Conservation (phyloP, 2,113 vertebrate genomes). For the Chroicocephalus ridibundus region DNA sequence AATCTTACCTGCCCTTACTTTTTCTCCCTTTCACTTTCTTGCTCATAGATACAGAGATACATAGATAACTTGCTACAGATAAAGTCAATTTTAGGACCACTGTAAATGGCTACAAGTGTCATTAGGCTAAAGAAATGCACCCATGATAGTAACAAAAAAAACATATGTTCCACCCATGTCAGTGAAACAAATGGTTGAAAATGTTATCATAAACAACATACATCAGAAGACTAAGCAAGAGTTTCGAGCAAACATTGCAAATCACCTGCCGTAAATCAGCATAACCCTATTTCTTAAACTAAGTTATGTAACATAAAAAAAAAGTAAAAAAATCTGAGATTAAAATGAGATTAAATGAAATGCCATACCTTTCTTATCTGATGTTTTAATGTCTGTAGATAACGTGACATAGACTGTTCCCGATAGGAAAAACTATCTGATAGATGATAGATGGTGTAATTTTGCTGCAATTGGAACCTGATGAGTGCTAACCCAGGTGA, state of each 20-base stretch:
- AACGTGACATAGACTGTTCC: not conserved
- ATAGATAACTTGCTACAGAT: not conserved
- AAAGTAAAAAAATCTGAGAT: not conserved
- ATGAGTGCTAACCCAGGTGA: not conserved
- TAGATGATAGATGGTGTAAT: not conserved
- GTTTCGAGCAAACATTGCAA: not conserved
- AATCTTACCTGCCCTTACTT: not conserved
- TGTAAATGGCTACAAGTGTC: not conserved
- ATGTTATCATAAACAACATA: not conserved
- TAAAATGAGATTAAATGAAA: not conserved
- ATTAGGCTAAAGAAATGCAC: not conserved
- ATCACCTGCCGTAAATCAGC: not conserved
- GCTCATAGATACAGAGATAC: not conserved
- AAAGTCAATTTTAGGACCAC: not conserved
- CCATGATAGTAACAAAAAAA: not conserved
- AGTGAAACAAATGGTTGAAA: not conserved
- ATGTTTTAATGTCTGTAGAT: not conserved
- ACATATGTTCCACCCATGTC: not conserved
- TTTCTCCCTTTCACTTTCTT: not conserved
- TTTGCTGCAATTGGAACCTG: not conserved
- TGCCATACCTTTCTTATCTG: not conserved
- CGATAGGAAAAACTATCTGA: not conserved
- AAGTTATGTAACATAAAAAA: not conserved
- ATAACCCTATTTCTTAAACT: not conserved
- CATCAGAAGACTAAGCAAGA: not conserved